These are phyloP conservation scores for Muntiacus reevesi DNA, from an alignment of 2,113 vertebrate genomes.

Conservation along the genomic window DNA sequence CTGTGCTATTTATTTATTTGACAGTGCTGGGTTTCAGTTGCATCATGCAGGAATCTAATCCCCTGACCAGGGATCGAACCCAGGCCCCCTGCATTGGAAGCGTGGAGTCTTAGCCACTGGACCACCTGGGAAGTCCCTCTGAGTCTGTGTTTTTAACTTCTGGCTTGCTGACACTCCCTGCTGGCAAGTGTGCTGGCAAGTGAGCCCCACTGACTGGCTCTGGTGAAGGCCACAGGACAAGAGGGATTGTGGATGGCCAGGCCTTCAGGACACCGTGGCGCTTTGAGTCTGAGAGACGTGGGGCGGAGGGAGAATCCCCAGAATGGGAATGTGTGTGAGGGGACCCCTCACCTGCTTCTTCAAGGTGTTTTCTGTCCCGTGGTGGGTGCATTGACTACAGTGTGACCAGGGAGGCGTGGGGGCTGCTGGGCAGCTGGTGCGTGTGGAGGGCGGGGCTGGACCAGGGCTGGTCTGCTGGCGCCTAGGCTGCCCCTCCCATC, in stretches of 20 bases:
- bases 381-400: background rate
- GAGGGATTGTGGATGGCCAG: background rate
- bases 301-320: background rate
- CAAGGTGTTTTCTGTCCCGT: background rate
- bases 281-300: background rate
- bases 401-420: rapidly evolving
- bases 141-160: background rate
- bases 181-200: background rate
- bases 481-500: background rate
- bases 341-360: background rate
- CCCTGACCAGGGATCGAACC: background rate
- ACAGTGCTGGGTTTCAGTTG: background rate
- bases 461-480: background rate
- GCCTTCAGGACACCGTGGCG: background rate
- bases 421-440: background rate
- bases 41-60: background rate
- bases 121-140: background rate
- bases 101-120: background rate
- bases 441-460: background rate
- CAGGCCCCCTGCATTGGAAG: background rate
- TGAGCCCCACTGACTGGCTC: background rate
- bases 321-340: background rate
- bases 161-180: background rate
- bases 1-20: background rate
- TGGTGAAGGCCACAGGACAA: background rate